Evolutionary conservation across 2,888 invertebrate genomes (phyloP).

Genomic region (Parapristionchus giblindavisi): DNA sequence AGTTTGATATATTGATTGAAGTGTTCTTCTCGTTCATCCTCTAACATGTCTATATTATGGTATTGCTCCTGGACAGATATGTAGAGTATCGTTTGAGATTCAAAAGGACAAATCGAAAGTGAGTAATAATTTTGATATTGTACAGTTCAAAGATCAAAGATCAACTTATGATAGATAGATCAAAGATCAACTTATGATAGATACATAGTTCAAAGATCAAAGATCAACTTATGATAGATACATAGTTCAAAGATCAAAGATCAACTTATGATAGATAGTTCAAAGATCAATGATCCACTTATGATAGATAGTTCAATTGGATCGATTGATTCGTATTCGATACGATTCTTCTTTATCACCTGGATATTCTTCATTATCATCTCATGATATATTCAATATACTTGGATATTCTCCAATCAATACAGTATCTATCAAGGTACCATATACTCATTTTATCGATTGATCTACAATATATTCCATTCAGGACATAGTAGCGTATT

Average conservation of each 20-base stretch:
- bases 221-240: too few species aligned
- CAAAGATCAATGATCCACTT: background rate
- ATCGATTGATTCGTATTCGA: conserved; percentile 11
- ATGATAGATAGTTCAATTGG: background rate
- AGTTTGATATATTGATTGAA: background rate
- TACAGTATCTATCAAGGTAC: conserved; percentile 21
- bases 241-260: too few species aligned
- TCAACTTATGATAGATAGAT: background rate
- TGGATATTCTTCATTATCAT: background rate
- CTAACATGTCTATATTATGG: conserved; percentile 24
- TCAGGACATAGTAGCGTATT: conserved; percentile 17
- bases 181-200: too few species aligned
- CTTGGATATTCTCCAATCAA: background rate
- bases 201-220: too few species aligned
- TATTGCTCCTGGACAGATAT: conserved; percentile 10
- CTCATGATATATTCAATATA: conserved; percentile 24
- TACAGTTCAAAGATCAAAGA: too few species aligned
- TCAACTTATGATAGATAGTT: background rate
- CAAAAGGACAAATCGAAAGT: background rate
- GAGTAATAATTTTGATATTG: background rate
- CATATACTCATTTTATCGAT: too few species aligned
- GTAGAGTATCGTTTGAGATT: conserved; percentile 11
- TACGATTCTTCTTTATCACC: background rate
- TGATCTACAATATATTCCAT: background rate
- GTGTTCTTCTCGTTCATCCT: conserved; percentile 25